These are phyloP conservation scores for Halichoerus grypus DNA, from an alignment of 2,113 vertebrate species.

Conservation along the genomic window DNA sequence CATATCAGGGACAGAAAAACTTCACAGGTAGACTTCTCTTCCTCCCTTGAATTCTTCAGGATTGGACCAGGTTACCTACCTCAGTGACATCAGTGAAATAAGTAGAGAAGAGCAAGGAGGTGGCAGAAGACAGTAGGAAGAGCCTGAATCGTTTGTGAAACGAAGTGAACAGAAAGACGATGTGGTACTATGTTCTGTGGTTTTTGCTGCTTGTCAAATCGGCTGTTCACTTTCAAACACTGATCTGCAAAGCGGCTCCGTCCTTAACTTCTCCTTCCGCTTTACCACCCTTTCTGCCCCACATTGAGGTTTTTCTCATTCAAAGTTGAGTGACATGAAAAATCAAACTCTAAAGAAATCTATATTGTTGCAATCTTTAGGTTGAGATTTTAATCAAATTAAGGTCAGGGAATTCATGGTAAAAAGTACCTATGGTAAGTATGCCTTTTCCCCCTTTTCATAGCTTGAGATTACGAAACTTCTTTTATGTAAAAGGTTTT, in stretches of 20 bases:
- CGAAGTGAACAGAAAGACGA: constrained; percentile 17
- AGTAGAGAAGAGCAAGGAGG: background rate
- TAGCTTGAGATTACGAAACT: constrained; percentile 55
- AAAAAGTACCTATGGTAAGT: constrained; percentile 62
- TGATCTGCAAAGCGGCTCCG: constrained; percentile 56
- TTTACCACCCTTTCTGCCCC: background rate
- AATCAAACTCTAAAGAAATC: constrained; percentile 47
- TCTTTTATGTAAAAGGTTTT: constrained; percentile 49
- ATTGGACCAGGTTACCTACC: background rate
- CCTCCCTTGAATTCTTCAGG: background rate
- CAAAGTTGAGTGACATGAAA: constrained; percentile 38
- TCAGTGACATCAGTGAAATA: background rate
- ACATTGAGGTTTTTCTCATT: constrained; percentile 64
- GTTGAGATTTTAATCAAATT: constrained; percentile 66
- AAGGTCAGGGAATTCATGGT: constrained; percentile 50
- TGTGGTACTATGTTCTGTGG: constrained; percentile 49
- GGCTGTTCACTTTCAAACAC: constrained; percentile 67
- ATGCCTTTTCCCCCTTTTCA: background rate
- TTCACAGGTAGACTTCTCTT: background rate
- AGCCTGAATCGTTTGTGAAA: constrained; percentile 13
- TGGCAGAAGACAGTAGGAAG: constrained; percentile 3
- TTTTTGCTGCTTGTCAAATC: constrained; percentile 64
- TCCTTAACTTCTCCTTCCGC: constrained; percentile 59
- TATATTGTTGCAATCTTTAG: constrained; percentile 46
- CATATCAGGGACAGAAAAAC: background rate